phyloP scores from a whole-genome alignment of 2,797 vertebrate species.

The Lerista edwardsae region DNA sequence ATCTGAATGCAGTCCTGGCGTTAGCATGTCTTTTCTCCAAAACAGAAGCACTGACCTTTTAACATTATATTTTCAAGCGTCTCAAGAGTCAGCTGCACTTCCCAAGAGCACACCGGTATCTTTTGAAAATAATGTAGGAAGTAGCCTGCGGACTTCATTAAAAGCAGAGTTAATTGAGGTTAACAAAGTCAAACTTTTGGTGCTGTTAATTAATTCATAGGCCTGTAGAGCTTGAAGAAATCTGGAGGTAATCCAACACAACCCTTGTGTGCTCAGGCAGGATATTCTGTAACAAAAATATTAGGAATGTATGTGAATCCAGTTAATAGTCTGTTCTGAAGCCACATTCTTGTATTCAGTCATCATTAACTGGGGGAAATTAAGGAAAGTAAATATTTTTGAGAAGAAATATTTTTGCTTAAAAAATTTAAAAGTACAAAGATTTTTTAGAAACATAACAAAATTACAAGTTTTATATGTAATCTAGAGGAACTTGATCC shows the following conservation, averaged over 20 bases:
- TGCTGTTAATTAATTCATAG: slow-evolving; percentile 40
- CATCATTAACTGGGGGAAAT: neutral
- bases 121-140: slow-evolving; percentile 40
- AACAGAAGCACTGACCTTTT: neutral
- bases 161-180: slow-evolving; percentile 47
- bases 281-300: slow-evolving; percentile 34
- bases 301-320: slow-evolving; percentile 17
- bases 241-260: slow-evolving; percentile 35
- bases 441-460: neutral
- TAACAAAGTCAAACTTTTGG: slow-evolving; percentile 43
- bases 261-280: slow-evolving; percentile 8
- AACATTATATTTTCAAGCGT: slow-evolving; percentile 8
- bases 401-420: neutral
- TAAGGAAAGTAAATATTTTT: neutral
- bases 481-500: neutral
- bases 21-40: neutral
- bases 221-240: slow-evolving; percentile 23
- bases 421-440: neutral
- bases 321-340: neutral
- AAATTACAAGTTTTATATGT: neutral
- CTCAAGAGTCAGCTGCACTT: neutral
- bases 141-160: slow-evolving; percentile 42
- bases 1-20: neutral
- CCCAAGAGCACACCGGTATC: slow-evolving; percentile 3
- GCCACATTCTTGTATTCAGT: neutral